These are phyloP conservation scores for Oegoconia quadripuncta DNA, from an alignment of 2,888 invertebrate species.

Conservation along the genomic window DNA sequence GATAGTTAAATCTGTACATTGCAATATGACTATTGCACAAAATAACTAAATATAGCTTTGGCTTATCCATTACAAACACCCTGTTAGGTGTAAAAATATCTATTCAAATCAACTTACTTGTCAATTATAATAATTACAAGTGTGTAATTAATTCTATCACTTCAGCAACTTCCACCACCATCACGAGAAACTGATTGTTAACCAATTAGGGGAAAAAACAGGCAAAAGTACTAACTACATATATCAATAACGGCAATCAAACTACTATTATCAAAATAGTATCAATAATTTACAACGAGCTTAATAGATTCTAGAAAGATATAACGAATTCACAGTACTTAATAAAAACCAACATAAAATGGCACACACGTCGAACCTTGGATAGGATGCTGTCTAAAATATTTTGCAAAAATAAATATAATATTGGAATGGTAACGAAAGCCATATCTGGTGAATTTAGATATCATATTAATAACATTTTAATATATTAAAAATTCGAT, in stretches of 20 bases:
- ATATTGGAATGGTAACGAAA: conserved; percentile 47
- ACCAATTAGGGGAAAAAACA: not conserved
- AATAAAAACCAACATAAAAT: conserved; percentile 29
- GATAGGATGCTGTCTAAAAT: conserved; percentile 16
- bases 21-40: conserved; percentile 75
- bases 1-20: conserved; percentile 69
- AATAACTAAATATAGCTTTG: conserved; percentile 74
- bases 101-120: conserved; percentile 36
- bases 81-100: conserved; percentile 41
- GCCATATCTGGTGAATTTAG: conserved; percentile 17
- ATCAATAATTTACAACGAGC: conserved; percentile 14
- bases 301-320: conserved; percentile 13
- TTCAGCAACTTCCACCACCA: conserved; percentile 39
- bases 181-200: conserved; percentile 27
- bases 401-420: conserved; percentile 22
- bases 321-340: not conserved
- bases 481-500: not conserved
- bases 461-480: conserved; percentile 3
- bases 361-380: conserved; percentile 47
- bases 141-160: conserved; percentile 23
- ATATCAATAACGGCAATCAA: not conserved
- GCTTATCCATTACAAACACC: conserved; percentile 72
- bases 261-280: conserved; percentile 5
- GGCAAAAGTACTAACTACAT: not conserved
- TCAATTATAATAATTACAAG: conserved; percentile 21